A percentile compares a stretch with the other conserved stretches of the same genome.
Conservation (phyloP, 1,140 invertebrate species). For the Pachypsylla venusta region DNA sequence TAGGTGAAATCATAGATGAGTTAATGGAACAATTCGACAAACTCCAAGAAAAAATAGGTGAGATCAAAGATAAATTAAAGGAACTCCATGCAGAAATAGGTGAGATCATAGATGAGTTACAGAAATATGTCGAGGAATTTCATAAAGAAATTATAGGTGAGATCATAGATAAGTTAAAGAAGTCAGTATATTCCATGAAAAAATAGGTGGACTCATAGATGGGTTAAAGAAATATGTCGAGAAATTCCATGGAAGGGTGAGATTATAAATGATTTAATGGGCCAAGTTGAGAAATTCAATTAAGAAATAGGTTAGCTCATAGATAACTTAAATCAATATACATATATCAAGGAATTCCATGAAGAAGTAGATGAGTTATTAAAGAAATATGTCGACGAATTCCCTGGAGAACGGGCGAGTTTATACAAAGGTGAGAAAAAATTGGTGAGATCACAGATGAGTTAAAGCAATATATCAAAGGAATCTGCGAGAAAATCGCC, state of each 20-base stretch:
- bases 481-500: neutral
- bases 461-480: neutral
- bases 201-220: neutral
- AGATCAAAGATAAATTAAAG: neutral
- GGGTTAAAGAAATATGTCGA: neutral
- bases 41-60: neutral
- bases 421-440: neutral
- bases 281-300: slow-evolving; percentile 39
- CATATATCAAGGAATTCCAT: no score
- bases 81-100: slow-evolving; percentile 41
- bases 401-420: no score
- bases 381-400: no score
- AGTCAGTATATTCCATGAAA: neutral
- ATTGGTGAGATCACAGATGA: no score
- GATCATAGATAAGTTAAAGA: no score
- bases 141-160: no score
- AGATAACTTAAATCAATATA: no score
- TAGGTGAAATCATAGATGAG: neutral
- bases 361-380: no score
- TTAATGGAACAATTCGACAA: neutral
- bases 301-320: slow-evolving; percentile 35
- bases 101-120: no score
- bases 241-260: neutral
- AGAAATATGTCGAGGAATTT: no score
- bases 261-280: neutral